These are phyloP conservation scores for Mixornis gularis DNA, from an alignment of 2,113 vertebrate genomes.

Conservation along the genomic window DNA sequence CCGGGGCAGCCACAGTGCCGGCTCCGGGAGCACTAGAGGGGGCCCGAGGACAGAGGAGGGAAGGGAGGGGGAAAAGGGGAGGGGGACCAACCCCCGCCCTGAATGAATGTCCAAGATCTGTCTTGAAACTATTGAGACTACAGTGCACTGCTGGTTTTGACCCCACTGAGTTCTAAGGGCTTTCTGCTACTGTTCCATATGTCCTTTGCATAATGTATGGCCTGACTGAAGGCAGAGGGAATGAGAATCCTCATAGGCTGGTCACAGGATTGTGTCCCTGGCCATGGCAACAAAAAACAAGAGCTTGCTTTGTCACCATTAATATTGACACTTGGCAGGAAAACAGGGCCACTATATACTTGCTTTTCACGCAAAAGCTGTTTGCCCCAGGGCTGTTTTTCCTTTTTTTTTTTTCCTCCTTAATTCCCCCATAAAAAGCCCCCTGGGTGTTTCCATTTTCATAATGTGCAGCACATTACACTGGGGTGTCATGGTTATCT, in stretches of 20 bases:
- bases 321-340: background rate
- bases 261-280: background rate
- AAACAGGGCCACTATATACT: background rate
- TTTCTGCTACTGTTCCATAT: background rate
- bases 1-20: background rate
- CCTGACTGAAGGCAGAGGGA: background rate
- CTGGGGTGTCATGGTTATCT: background rate
- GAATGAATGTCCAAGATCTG: background rate
- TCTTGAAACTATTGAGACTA: background rate
- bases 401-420: no score
- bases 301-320: background rate
- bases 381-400: background rate
- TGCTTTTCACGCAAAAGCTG: background rate
- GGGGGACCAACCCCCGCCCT: background rate
- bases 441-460: background rate
- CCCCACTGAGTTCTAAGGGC: background rate
- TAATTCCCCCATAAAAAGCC: background rate
- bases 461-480: background rate
- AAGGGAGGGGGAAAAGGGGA: fast-evolving
- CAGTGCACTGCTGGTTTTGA: background rate
- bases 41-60: constrained; percentile 29
- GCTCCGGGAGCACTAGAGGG: constrained; percentile 36
- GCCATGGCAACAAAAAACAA: background rate
- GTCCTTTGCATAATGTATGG: background rate
- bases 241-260: background rate